Percentiles rank a stretch among this genome's conserved stretches.
Evolutionary conservation across 2,888 invertebrate genomes (phyloP).

Genomic region (Orthosia cruda): DNA sequence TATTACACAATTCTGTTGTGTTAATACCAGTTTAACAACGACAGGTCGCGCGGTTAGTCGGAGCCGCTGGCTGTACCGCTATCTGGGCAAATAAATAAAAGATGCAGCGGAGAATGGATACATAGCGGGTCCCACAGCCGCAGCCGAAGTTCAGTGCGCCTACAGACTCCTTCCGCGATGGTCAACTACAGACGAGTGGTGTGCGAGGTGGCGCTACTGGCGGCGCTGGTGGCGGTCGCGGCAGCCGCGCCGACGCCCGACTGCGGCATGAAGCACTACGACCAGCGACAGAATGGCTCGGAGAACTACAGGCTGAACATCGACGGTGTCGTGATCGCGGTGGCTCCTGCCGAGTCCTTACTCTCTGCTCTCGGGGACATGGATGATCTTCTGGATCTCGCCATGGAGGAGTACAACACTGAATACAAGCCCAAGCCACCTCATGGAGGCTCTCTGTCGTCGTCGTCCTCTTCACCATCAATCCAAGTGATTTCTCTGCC

Average conservation of each 20-base stretch:
- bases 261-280: constrained; percentile 84
- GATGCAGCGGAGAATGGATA: constrained; percentile 87
- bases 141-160: constrained; percentile 82
- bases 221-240: constrained; percentile 68
- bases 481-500: constrained; percentile 43
- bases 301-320: constrained; percentile 94
- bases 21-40: constrained; percentile 87
- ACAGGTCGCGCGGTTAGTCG: constrained; percentile 80
- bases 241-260: constrained; percentile 79
- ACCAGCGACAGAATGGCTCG: constrained; percentile 95
- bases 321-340: constrained; percentile 93
- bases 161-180: constrained; percentile 84
- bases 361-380: constrained; percentile 91
- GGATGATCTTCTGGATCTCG: constrained; percentile 85
- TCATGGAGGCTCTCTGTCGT: constrained; percentile 29
- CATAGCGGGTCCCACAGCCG: constrained; percentile 85
- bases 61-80: constrained; percentile 87
- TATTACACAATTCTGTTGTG: constrained; percentile 80
- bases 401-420: constrained; percentile 75
- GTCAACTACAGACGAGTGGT: constrained; percentile 89
- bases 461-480: constrained; percentile 42
- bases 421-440: constrained; percentile 72
- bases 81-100: constrained; percentile 91
- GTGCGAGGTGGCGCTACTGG: constrained; percentile 82
- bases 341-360: constrained; percentile 93